Percentiles rank a stretch among this genome's conserved stretches.
Evolutionary conservation across 1,140 invertebrate genomes (phyloP).

Genomic region (Drosophila arawakana): DNA sequence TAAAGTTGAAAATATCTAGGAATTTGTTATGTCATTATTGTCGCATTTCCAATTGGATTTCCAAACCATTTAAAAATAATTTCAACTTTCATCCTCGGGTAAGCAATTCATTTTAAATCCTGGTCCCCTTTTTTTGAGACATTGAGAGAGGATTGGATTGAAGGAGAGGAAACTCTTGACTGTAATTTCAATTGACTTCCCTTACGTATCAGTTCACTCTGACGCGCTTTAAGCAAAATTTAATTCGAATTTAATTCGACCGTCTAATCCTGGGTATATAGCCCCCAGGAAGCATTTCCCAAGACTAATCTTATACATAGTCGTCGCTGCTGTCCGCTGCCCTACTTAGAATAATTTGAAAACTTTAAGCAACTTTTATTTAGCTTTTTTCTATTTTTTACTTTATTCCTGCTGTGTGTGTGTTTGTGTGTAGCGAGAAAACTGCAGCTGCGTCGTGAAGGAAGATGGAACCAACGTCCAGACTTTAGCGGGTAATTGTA

Average conservation of each 20-base stretch:
- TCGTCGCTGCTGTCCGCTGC: constrained; percentile 42
- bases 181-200: constrained; percentile 54
- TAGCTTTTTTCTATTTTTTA: constrained; percentile 1
- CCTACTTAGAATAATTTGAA: constrained; percentile 82
- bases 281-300: constrained; percentile 35
- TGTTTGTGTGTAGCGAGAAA: constrained; percentile 10
- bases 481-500: constrained; percentile 52
- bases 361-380: constrained; percentile 73
- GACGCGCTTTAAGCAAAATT: constrained; percentile 70
- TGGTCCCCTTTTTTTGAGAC: not conserved
- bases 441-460: constrained; percentile 65
- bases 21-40: not conserved
- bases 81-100: constrained; percentile 40
- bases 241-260: constrained; percentile 76
- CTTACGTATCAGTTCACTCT: constrained; percentile 72
- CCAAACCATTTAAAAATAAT: constrained; percentile 36
- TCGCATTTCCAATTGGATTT: constrained; percentile 29
- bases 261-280: constrained; percentile 28
- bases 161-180: not conserved
- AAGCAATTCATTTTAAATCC: constrained; percentile 31
- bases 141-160: too few relatives aligned
- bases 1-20: not conserved
- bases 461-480: constrained; percentile 7
- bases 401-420: not conserved
- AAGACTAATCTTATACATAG: constrained; percentile 65